phyloP scores from a whole-genome alignment of 2,113 vertebrate genomes.

The Uria aalge region DNA sequence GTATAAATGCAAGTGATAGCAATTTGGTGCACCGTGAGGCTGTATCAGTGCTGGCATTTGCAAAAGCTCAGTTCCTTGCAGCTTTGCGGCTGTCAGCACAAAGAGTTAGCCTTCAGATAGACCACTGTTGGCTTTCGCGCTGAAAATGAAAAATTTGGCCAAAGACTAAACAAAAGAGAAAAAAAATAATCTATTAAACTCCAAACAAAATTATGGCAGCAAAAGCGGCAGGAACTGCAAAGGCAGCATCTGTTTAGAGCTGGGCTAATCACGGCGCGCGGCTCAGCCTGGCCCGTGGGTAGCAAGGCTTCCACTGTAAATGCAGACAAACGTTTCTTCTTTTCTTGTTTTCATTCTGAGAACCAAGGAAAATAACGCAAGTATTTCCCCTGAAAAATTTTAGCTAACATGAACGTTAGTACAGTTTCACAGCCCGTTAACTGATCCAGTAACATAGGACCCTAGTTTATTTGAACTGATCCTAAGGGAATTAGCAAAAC shows the following conservation, averaged over 20 bases:
- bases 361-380: background rate
- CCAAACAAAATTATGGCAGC: background rate
- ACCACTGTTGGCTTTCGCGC: background rate
- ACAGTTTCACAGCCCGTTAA: background rate
- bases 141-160: background rate
- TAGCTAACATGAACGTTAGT: background rate
- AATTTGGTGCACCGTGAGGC: background rate
- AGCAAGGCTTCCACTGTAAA: background rate
- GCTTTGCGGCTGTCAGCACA: background rate
- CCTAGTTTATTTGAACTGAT: background rate
- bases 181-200: background rate
- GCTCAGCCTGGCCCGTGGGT: background rate
- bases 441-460: background rate
- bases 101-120: background rate
- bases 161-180: background rate
- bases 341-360: background rate
- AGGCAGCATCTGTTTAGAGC: background rate
- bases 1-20: background rate
- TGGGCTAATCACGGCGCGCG: rapidly evolving
- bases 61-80: background rate
- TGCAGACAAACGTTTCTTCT: background rate
- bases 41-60: background rate
- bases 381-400: background rate
- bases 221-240: background rate
- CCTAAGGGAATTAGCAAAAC: background rate